A percentile compares a stretch with the other conserved stretches of the same genome.
Conservation (phyloP, 1,140 invertebrate species). For the Listronotus oregonensis region DNA sequence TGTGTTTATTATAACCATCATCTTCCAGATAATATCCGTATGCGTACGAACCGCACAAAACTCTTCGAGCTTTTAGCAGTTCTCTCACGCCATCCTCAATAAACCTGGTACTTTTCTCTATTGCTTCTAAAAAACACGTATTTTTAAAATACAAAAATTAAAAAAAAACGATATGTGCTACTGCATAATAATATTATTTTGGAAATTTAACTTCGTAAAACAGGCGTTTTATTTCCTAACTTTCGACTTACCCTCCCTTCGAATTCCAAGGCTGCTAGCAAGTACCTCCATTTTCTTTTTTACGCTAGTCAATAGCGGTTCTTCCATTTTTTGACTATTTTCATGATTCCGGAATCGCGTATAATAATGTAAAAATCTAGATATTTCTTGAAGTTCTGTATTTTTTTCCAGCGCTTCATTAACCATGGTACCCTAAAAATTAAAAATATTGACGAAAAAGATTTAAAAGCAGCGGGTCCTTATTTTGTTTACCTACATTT, state of each 20-base stretch:
- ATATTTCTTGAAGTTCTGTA: slow-evolving; percentile 67
- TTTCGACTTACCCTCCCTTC: slow-evolving; percentile 50
- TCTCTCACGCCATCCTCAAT: slow-evolving; percentile 70
- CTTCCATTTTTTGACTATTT: slow-evolving; percentile 67
- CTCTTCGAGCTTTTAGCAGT: slow-evolving; percentile 66
- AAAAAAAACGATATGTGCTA: too few relatives aligned
- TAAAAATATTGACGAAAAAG: too few relatives aligned
- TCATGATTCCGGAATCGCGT: slow-evolving; percentile 72
- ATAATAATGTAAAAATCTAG: slow-evolving; percentile 71
- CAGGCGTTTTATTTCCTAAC: background rate
- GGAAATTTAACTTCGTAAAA: too few relatives aligned
- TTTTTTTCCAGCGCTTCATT: slow-evolving; percentile 66
- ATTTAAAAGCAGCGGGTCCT: too few relatives aligned
- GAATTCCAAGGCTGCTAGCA: slow-evolving; percentile 56
- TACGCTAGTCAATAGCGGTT: slow-evolving; percentile 65
- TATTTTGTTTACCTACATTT: too few relatives aligned
- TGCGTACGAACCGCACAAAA: slow-evolving; percentile 71
- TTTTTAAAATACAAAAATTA: too few relatives aligned
- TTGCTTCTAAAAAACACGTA: slow-evolving; percentile 45
- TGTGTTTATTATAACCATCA: slow-evolving; percentile 70
- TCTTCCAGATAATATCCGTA: slow-evolving; percentile 72
- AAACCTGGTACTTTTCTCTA: slow-evolving; percentile 60
- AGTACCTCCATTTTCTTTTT: slow-evolving; percentile 69
- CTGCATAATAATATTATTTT: too few relatives aligned
- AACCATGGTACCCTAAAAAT: slow-evolving; percentile 58